Conservation (phyloP, 2,888 invertebrate species). For the Lepidocyrtinus sp. region DNA sequence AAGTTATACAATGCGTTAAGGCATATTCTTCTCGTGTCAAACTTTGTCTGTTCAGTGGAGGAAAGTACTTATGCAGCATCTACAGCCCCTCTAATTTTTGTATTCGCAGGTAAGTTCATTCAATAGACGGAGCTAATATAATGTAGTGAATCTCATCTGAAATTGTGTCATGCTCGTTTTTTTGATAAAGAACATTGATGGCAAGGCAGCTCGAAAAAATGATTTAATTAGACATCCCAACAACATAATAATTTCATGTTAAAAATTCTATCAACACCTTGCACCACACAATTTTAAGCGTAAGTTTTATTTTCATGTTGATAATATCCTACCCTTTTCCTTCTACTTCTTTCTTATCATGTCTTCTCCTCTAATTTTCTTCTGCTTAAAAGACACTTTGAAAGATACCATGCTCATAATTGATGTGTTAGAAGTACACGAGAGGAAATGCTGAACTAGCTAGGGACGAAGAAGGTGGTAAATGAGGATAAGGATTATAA, state of each 20-base stretch:
- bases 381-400: background rate
- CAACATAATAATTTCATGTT: no score
- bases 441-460: slow-evolving; percentile 27
- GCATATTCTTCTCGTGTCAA: no score
- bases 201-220: background rate
- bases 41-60: no score
- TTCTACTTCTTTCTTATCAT: background rate
- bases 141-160: no score
- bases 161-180: background rate
- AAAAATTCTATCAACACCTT: background rate
- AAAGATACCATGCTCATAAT: background rate
- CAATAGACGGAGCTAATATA: no score
- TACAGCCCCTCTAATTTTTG: no score
- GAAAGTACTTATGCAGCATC: no score
- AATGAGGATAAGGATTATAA: background rate
- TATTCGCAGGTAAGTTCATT: no score
- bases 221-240: background rate
- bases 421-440: background rate
- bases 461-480: background rate
- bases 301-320: background rate
- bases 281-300: no score
- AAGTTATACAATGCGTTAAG: no score
- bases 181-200: background rate
- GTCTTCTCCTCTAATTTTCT: background rate
- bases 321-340: background rate